A percentile compares a stretch with the other conserved stretches of the same genome.
These are phyloP conservation scores for Ametastegia equiseti DNA, from an alignment of 2,888 invertebrate genomes.

Conservation along the genomic window DNA sequence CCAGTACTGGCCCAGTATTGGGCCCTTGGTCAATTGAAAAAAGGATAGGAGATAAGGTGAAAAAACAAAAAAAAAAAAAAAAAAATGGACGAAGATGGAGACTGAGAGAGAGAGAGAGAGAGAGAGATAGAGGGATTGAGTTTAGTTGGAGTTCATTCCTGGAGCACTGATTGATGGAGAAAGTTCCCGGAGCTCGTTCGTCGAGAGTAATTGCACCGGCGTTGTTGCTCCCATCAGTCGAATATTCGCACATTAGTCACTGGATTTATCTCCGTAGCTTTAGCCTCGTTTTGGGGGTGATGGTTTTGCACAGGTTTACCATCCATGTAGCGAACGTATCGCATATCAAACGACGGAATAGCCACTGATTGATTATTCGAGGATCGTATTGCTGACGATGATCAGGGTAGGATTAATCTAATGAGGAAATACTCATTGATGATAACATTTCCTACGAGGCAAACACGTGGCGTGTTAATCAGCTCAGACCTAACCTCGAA, in stretches of 20 bases:
- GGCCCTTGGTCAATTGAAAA: too few relatives aligned
- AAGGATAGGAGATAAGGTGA: too few relatives aligned
- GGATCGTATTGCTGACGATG: too few relatives aligned
- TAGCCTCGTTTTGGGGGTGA: background rate
- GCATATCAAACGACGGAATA: background rate
- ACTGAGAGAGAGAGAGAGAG: slow-evolving; percentile 22
- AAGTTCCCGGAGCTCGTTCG: slow-evolving; percentile 51
- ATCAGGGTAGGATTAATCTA: too few relatives aligned
- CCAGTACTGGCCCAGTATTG: too few relatives aligned
- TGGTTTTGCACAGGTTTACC: background rate
- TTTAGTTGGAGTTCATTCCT: slow-evolving; percentile 49
- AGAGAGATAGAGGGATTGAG: slow-evolving; percentile 28
- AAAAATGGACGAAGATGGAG: background rate
- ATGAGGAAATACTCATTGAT: background rate
- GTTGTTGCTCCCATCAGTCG: slow-evolving; percentile 21
- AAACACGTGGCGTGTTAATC: background rate
- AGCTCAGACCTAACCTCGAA: background rate
- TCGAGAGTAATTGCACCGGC: slow-evolving; percentile 23
- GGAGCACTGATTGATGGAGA: slow-evolving; percentile 61
- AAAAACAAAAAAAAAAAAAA: background rate
- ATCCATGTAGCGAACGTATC: background rate
- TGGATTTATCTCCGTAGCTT: slow-evolving; percentile 7
- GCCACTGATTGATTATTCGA: background rate
- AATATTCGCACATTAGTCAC: slow-evolving; percentile 22
- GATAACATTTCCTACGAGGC: background rate